These are phyloP conservation scores for Cyanoramphus novaezelandiae DNA, from an alignment of 2,113 vertebrate genomes.

Conservation along the genomic window DNA sequence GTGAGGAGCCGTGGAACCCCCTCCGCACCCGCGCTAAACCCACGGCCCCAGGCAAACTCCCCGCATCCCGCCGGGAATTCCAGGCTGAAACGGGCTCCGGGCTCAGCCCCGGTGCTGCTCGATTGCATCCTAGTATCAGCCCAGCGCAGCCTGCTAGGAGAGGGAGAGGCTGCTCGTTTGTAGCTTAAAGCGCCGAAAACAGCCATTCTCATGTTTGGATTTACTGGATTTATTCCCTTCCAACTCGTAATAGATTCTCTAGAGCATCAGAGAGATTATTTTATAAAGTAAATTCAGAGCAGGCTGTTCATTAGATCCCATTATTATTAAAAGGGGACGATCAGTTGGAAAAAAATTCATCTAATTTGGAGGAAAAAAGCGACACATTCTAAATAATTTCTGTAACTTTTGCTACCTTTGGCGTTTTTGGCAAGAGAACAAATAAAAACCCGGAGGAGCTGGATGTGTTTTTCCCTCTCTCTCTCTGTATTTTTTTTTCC, in stretches of 20 bases:
- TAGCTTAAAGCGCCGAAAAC: neutral
- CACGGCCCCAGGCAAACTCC: neutral
- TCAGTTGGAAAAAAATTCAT: conserved; percentile 1
- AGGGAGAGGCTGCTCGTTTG: rapidly evolving
- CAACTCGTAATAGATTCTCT: conserved; percentile 30
- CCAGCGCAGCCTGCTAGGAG: neutral
- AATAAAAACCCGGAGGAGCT: conserved; percentile 7
- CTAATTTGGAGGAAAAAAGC: conserved; percentile 30
- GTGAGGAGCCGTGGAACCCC: neutral
- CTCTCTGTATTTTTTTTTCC: neutral
- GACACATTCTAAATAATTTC: conserved; percentile 32
- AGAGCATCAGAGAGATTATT: conserved; percentile 51
- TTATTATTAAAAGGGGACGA: conserved; percentile 45
- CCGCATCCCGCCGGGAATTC: neutral
- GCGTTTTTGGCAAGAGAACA: conserved; percentile 5
- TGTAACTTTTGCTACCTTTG: conserved; percentile 45
- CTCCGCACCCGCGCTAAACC: neutral
- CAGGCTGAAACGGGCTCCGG: neutral
- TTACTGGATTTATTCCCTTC: conserved; percentile 5
- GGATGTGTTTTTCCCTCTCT: neutral
- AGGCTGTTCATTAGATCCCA: conserved; percentile 49
- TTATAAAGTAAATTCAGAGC: conserved; percentile 44
- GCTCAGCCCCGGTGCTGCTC: neutral
- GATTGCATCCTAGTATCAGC: neutral
- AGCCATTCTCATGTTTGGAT: neutral